A percentile compares a stretch with the other conserved stretches of the same genome.
phyloP scores from a whole-genome alignment of 2,888 invertebrate species.

The Bursaphelenchus okinawaensis region DNA sequence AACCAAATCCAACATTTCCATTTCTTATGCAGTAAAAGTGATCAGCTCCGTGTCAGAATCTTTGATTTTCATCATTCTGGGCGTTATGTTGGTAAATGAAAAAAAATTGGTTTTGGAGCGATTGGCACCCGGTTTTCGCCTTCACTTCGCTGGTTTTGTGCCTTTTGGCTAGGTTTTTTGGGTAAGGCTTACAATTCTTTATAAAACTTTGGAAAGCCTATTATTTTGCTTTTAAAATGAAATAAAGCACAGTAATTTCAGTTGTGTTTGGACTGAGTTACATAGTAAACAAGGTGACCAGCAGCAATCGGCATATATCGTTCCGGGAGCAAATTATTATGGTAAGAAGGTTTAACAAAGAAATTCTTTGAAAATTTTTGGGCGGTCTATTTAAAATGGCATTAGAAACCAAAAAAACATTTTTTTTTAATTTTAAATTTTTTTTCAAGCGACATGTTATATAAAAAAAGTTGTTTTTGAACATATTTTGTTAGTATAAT shows the following conservation, averaged over 20 bases:
- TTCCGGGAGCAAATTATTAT: slow-evolving; percentile 64
- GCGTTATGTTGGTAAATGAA: slow-evolving; percentile 62
- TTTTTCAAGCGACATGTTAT: no score
- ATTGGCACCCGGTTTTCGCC: slow-evolving; percentile 47
- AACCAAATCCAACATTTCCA: slow-evolving; percentile 62
- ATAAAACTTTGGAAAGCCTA: no score
- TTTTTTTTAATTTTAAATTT: no score
- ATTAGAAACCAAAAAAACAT: no score
- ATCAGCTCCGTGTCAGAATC: slow-evolving; percentile 62
- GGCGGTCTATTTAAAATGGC: neutral
- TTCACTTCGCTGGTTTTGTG: slow-evolving; percentile 43
- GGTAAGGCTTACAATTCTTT: slow-evolving; percentile 32
- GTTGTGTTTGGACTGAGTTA: slow-evolving; percentile 62
- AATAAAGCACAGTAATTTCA: slow-evolving; percentile 38
- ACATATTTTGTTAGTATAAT: no score
- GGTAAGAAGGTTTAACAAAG: slow-evolving; percentile 56
- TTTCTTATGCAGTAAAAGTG: slow-evolving; percentile 64
- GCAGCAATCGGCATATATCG: slow-evolving; percentile 60
- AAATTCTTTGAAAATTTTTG: neutral
- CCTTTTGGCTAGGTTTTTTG: slow-evolving; percentile 37
- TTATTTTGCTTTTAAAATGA: neutral
- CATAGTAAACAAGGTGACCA: slow-evolving; percentile 60
- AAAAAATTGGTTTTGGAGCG: slow-evolving; percentile 29
- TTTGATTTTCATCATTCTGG: slow-evolving; percentile 65
- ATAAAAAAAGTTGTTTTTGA: no score